A percentile compares a stretch with the other conserved stretches of the same genome.
These are phyloP conservation scores for Clinocottus analis DNA, from an alignment of 2,113 vertebrate species.

Conservation along the genomic window DNA sequence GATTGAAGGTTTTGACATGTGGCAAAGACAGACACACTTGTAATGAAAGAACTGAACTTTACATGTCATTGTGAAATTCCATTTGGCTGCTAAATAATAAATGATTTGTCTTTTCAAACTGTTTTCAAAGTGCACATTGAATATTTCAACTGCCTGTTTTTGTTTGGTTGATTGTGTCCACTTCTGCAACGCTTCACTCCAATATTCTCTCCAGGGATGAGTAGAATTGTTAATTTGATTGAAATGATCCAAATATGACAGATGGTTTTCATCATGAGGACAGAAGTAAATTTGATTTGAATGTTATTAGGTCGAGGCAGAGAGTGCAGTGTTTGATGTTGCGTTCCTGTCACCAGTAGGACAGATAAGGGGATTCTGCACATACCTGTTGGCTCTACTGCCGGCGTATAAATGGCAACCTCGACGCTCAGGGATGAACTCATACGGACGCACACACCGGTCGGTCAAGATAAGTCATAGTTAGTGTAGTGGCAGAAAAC, in stretches of 20 bases:
- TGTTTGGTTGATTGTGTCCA: neutral
- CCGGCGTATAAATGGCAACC: slow-evolving; percentile 77
- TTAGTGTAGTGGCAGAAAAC: slow-evolving; percentile 10
- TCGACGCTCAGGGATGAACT: slow-evolving; percentile 30
- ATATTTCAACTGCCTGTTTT: neutral
- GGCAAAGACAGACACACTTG: slow-evolving; percentile 22
- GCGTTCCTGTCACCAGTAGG: slow-evolving; percentile 78
- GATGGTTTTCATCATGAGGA: slow-evolving; percentile 58
- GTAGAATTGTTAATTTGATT: slow-evolving; percentile 45
- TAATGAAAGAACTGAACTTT: neutral
- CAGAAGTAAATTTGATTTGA: slow-evolving; percentile 67
- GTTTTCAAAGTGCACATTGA: neutral
- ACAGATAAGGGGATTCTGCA: slow-evolving; percentile 85
- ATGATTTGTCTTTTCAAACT: neutral
- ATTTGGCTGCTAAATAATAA: neutral
- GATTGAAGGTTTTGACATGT: slow-evolving; percentile 33
- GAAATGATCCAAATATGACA: slow-evolving; percentile 49
- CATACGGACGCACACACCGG: slow-evolving; percentile 27
- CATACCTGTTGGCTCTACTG: slow-evolving; percentile 77
- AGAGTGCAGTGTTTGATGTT: slow-evolving; percentile 80
- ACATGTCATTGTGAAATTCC: slow-evolving; percentile 10
- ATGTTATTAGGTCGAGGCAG: slow-evolving; percentile 58
- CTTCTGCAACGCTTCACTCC: neutral
- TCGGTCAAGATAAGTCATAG: slow-evolving; percentile 40
- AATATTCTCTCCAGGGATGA: neutral